Evolutionary conservation across 2,888 invertebrate species (phyloP), one percentile per base, ranked within the genome.

Genomic region (Buathra laborator): DNA sequence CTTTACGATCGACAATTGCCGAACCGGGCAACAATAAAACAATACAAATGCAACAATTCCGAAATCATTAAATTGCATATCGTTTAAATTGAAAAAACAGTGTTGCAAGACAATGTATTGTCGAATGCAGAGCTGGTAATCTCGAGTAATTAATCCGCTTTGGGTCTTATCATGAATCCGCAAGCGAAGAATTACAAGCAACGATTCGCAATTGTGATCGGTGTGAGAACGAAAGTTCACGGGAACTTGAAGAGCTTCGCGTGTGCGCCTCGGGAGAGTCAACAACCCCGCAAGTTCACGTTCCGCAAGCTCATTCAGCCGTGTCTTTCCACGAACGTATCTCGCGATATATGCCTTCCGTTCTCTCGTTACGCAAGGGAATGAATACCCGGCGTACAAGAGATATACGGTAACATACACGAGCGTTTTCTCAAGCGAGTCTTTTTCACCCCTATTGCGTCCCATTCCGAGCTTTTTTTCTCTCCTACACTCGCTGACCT

Each of bases 311-410:
- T 74, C 75, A 37, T 62, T 64, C 66, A 51, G 43, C 75, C 51
- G 66, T 48, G 37, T 66, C 66, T n/a, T 43, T 51, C 48, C 24
- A 64, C 24, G 19, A 66, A 51, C 64, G 37, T 76, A 51, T 66
- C 66, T 66, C 75, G 37, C 75, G 48, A 75, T 75, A 53, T 66
- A 51, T 59, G 76, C 68, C 51, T 77, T 46, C 56, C 12, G 9
- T 44, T 77, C 64, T 71, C 77, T 85, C 79, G 77, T 86, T 82
- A 70, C 77, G 29, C 66, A 70, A 78, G 71, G 24, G 51, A 66
- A 66, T 51, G 51, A 53, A 24, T 59, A n/a, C n/a, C 48, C 37
- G 51, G 32, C 14, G 37, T 37, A 7, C 37, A 5, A 37, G 37
- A 75, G 16, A 75, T 19, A 66, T 51, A 48, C 43, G 37, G 43